Percentiles rank a stretch among this genome's conserved stretches.
Conservation (phyloP, 2,797 vertebrate genomes). For the Rousettus madagascariensis region DNA sequence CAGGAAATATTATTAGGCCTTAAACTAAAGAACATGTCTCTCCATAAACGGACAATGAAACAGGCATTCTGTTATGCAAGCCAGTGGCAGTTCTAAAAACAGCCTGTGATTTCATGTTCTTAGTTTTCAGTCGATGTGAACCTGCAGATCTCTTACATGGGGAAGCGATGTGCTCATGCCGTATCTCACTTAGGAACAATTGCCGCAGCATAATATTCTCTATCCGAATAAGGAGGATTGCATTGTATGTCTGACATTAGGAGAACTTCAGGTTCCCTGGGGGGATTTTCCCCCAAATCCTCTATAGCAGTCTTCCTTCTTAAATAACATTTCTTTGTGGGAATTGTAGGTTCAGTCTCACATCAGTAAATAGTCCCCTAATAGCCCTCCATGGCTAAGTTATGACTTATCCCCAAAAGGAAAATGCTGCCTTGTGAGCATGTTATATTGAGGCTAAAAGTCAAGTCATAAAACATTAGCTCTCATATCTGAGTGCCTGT, state of each 20-base stretch:
- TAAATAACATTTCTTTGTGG: conserved; percentile 67
- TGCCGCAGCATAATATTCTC: neutral
- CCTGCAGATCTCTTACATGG: neutral
- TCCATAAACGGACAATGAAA: neutral
- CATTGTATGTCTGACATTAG: neutral
- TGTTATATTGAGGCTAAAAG: conserved; percentile 69
- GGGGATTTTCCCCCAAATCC: conserved; percentile 59
- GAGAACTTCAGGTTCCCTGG: neutral
- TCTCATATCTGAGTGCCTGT: conserved; percentile 61
- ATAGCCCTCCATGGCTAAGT: conserved; percentile 68
- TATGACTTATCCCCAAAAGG: conserved; percentile 67
- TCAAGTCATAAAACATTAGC: conserved; percentile 73
- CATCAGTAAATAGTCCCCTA: conserved; percentile 50
- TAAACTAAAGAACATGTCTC: neutral
- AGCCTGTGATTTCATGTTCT: neutral
- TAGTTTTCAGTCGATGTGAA: neutral
- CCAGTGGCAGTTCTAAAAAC: neutral
- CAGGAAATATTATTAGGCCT: neutral
- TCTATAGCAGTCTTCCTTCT: conserved; percentile 58
- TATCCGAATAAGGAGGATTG: neutral
- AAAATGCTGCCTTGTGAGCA: conserved; percentile 64
- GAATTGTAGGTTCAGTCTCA: conserved; percentile 56
- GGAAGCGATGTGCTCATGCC: neutral
- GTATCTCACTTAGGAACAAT: neutral
- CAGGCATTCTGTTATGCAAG: neutral